phyloP scores from a whole-genome alignment of 2,888 invertebrate genomes.

The Pristionchus mayeri region DNA sequence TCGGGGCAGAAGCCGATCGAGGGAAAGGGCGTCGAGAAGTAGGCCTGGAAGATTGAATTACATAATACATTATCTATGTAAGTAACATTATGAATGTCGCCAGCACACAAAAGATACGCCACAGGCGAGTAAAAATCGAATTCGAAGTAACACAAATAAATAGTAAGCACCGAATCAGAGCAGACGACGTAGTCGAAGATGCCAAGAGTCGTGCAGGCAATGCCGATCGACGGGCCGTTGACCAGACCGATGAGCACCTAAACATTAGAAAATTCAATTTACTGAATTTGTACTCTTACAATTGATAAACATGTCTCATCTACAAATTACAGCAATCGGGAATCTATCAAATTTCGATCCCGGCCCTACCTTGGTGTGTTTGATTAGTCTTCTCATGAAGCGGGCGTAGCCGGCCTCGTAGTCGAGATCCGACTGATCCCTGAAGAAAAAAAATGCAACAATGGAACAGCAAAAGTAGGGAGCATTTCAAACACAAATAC shows the following conservation, averaged over 20 bases:
- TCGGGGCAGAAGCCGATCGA: slow-evolving; percentile 29
- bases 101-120: too few species aligned
- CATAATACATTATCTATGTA: too few species aligned
- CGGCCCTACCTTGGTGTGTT: slow-evolving; percentile 24
- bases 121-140: too few species aligned
- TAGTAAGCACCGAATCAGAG: slow-evolving; percentile 82
- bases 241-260: slow-evolving; percentile 89
- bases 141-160: too few species aligned
- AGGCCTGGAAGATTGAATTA: neutral
- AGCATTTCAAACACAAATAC: neutral
- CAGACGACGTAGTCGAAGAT: slow-evolving; percentile 92
- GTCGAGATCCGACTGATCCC: slow-evolving; percentile 5
- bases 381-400: slow-evolving; percentile 38
- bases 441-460: neutral
- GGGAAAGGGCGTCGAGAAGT: slow-evolving; percentile 39
- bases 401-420: slow-evolving; percentile 4
- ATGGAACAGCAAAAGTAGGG: neutral
- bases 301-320: neutral
- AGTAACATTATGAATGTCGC: too few species aligned
- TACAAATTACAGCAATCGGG: too few species aligned
- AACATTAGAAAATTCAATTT: too few species aligned
- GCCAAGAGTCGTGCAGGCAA: slow-evolving; percentile 87
- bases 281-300: too few species aligned
- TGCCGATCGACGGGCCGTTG: slow-evolving; percentile 95
- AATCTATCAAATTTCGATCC: too few species aligned